These are phyloP conservation scores for Miichthys miiuy DNA, from an alignment of 2,797 vertebrate genomes.

Conservation along the genomic window DNA sequence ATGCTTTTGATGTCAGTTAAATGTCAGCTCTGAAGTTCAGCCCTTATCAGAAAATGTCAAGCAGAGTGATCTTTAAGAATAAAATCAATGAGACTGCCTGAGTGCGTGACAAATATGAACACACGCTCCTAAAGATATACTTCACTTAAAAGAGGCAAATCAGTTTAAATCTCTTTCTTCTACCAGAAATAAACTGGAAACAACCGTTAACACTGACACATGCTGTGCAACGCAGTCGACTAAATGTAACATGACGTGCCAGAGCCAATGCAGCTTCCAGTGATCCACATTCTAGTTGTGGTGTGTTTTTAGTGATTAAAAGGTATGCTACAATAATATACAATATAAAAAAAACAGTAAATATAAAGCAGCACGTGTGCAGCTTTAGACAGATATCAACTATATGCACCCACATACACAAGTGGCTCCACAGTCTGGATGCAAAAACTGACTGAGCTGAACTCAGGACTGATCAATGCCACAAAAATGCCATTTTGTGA, in stretches of 20 bases:
- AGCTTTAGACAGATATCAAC: no score
- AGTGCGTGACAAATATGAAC: constrained; percentile 12
- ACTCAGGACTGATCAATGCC: no score
- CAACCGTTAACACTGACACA: neutral
- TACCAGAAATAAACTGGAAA: neutral
- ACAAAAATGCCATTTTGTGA: no score
- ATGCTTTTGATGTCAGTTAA: constrained; percentile 48
- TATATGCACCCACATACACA: no score
- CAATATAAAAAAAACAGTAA: no score
- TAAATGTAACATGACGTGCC: neutral
- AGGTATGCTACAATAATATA: neutral
- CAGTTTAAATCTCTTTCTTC: neutral
- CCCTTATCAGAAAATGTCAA: constrained; percentile 43
- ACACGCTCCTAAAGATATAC: neutral
- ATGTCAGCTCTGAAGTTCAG: constrained; percentile 55
- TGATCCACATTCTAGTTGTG: neutral
- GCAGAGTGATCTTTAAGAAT: constrained; percentile 18
- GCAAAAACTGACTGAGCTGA: no score
- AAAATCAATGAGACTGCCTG: constrained; percentile 13
- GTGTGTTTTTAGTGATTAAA: neutral
- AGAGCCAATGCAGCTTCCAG: neutral
- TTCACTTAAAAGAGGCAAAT: neutral
- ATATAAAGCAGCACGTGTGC: no score
- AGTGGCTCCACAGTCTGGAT: no score
- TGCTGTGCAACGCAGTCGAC: neutral